Evolutionary conservation across 2,797 vertebrate species (phyloP).

Genomic region (Serranus cabrilla): DNA sequence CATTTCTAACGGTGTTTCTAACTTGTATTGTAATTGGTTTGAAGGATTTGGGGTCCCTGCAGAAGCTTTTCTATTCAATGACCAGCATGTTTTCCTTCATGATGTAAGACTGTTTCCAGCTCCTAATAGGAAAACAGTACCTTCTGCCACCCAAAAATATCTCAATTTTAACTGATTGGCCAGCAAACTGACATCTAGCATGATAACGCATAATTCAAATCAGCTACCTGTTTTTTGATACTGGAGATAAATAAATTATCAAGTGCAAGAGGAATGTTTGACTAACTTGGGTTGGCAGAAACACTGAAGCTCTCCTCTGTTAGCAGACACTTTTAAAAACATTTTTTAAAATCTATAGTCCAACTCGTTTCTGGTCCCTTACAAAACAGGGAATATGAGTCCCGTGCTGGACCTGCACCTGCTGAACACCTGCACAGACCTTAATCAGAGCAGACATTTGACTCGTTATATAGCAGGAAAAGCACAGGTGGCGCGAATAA

Average conservation of each 20-base stretch:
- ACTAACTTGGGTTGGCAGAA: not conserved
- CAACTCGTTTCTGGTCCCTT: not conserved
- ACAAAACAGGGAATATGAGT: not conserved
- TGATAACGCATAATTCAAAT: not conserved
- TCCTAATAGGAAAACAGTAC: not conserved
- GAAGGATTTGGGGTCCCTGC: too few relatives aligned
- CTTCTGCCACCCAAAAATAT: not conserved
- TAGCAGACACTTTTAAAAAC: not conserved
- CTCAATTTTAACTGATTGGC: not conserved
- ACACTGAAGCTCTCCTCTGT: not conserved
- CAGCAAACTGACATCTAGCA: not conserved
- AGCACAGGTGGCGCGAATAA: slow-evolving; percentile 30
- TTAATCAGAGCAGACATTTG: slow-evolving; percentile 17
- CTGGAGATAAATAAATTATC: not conserved
- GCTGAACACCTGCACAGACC: slow-evolving; percentile 18
- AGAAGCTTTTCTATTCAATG: too few relatives aligned
- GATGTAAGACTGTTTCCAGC: not conserved
- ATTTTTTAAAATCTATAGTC: not conserved
- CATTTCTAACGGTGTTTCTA: too few relatives aligned
- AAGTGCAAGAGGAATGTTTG: not conserved
- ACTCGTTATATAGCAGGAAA: slow-evolving; percentile 17
- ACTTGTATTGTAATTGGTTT: too few relatives aligned
- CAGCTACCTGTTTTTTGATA: not conserved
- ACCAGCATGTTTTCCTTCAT: too few relatives aligned
- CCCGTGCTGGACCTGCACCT: not conserved